phyloP scores from a whole-genome alignment of 2,113 vertebrate species.

The Lates calcarifer region DNA sequence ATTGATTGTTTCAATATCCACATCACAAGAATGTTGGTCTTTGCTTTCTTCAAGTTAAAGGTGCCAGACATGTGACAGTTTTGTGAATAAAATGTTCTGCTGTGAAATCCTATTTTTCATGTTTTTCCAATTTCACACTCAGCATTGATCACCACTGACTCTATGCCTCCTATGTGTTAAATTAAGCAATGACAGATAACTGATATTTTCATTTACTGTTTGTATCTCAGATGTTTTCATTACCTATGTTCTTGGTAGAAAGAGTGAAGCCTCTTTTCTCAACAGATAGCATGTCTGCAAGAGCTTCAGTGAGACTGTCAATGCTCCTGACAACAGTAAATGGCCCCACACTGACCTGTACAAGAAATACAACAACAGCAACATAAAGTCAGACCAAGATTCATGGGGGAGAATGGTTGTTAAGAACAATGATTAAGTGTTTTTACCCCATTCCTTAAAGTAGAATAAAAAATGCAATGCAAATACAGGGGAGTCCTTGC shows the following conservation, averaged over 20 bases:
- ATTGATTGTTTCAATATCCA: not conserved
- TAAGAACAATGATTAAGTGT: not conserved
- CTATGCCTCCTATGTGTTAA: not conserved
- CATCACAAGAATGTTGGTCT: not conserved
- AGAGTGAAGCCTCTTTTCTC: constrained; percentile 77
- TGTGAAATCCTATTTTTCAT: not conserved
- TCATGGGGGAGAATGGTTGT: not conserved
- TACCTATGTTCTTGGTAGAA: constrained; percentile 86
- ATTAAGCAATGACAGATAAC: not conserved
- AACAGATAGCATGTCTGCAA: constrained; percentile 77
- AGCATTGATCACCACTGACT: not conserved
- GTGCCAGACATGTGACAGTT: not conserved
- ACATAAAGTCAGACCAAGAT: not conserved
- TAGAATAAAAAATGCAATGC: not conserved
- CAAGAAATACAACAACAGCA: not conserved
- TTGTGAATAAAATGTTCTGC: not conserved
- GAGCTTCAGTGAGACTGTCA: constrained; percentile 78
- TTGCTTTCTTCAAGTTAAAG: not conserved
- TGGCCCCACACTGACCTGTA: constrained; percentile 72
- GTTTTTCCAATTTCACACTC: not conserved
- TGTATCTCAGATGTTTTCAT: constrained; percentile 16
- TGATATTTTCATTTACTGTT: not conserved
- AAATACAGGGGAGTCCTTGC: not conserved
- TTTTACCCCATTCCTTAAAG: not conserved
- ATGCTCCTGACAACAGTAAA: constrained; percentile 81